Conservation (phyloP, 2,797 vertebrate species). For the Masticophis lateralis region DNA sequence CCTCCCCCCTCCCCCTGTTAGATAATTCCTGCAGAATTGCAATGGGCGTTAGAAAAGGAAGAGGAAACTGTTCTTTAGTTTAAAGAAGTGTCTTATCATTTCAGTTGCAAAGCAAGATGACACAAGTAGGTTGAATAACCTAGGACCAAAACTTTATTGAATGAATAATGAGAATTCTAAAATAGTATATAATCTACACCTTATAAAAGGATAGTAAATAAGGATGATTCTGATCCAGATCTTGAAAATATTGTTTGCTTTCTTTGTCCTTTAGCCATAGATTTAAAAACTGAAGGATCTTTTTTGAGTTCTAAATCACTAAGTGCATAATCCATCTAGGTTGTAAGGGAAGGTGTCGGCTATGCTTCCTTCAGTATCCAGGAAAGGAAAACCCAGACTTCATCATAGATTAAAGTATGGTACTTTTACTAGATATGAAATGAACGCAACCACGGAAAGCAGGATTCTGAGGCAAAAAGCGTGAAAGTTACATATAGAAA, state of each 20-base stretch:
- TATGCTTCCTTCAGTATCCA: too few relatives aligned
- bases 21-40: slow-evolving; percentile 4
- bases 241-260: neutral
- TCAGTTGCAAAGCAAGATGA: neutral
- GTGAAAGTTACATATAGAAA: too few relatives aligned
- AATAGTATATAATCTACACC: neutral
- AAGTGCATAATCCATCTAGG: neutral
- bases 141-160: neutral
- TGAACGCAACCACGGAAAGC: too few relatives aligned
- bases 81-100: neutral
- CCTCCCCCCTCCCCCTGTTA: too few relatives aligned
- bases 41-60: slow-evolving; percentile 47
- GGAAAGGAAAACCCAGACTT: too few relatives aligned
- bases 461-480: too few relatives aligned
- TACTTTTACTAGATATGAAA: too few relatives aligned
- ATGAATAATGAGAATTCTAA: neutral
- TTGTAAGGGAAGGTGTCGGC: neutral
- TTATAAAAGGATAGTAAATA: neutral
- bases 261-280: neutral
- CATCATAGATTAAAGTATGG: too few relatives aligned
- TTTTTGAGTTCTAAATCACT: neutral
- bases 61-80: neutral
- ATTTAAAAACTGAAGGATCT: neutral
- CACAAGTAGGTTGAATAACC: neutral
- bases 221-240: neutral